phyloP scores from a whole-genome alignment of 2,888 invertebrate species.

The Gymnoscelis rufifasciata region DNA sequence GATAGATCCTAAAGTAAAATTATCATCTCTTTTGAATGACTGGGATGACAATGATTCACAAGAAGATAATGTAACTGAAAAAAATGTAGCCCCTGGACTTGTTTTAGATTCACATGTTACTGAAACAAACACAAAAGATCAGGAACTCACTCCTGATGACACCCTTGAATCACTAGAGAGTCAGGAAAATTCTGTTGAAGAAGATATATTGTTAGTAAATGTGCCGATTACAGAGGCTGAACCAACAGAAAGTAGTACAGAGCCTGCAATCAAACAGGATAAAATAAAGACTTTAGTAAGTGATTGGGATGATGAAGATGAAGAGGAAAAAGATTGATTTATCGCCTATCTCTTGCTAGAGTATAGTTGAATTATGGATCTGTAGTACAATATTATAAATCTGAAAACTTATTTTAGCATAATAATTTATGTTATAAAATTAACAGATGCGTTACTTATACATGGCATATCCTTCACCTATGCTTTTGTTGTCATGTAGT shows the following conservation, averaged over 20 bases:
- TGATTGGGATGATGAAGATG: constrained; percentile 75
- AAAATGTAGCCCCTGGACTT: constrained; percentile 13
- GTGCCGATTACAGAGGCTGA: constrained; percentile 6
- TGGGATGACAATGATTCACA: constrained; percentile 76
- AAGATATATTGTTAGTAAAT: constrained; percentile 19
- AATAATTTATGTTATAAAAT: no score
- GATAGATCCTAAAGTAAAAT: constrained; percentile 45
- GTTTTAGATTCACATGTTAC: not conserved
- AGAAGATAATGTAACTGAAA: constrained; percentile 37
- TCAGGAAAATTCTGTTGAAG: constrained; percentile 4
- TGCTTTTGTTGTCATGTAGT: no score
- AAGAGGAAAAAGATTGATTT: constrained; percentile 41
- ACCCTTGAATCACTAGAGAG: constrained; percentile 24
- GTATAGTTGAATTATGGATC: no score
- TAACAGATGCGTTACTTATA: no score
- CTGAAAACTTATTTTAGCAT: no score
- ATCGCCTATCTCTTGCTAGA: not conserved
- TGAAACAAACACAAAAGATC: constrained; percentile 1
- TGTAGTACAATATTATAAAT: no score
- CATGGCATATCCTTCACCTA: no score
- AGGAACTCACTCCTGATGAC: constrained; percentile 1
- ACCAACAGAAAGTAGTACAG: constrained; percentile 13
- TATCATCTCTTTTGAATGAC: constrained; percentile 67
- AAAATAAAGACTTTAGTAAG: constrained; percentile 70
- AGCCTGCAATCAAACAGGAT: constrained; percentile 40